phyloP scores from a whole-genome alignment of 2,113 vertebrate genomes.

The cat (Felis catus) region F.catus_Fca126_mat1.0 CM031416.1:43293001-43293500 shows the following conservation, averaged over 20 bases:
- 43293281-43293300: too few species aligned
- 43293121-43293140: conserved; percentile 25
- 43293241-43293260: too few species aligned
- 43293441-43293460: not conserved
- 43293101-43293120: conserved; percentile 49
- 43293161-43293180: not conserved
- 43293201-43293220: too few species aligned
- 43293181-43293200: not conserved
- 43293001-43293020: conserved; percentile 51
- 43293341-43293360: too few species aligned
- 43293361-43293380: not conserved
- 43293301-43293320: too few species aligned
- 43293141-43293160: not conserved
- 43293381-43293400: not conserved
- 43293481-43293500: not conserved
- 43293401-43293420: not conserved
- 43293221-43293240: too few species aligned
- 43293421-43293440: not conserved
- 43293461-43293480: not conserved
- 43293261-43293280: too few species aligned
- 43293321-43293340: too few species aligned
- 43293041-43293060: conserved; percentile 58
- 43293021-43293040: conserved; percentile 61
- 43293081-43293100: conserved; percentile 56
- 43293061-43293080: conserved; percentile 66